These are phyloP conservation scores for Anseranas semipalmata DNA, from an alignment of 2,113 vertebrate species.

Conservation along the genomic window DNA sequence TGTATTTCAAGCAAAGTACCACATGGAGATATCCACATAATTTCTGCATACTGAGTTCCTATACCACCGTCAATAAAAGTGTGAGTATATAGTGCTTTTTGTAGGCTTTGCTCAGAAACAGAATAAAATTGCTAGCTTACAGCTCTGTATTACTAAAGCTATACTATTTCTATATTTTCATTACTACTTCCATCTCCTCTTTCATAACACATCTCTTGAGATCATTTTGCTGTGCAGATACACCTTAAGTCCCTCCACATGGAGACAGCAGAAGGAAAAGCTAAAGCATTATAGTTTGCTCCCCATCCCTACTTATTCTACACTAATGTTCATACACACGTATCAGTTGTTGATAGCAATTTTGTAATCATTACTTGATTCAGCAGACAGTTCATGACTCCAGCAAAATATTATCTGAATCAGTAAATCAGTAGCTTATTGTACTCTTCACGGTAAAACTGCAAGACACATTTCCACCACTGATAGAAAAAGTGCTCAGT, in stretches of 20 bases:
- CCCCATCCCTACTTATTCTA: neutral
- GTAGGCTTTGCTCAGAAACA: neutral
- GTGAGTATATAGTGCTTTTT: neutral
- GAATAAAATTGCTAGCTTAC: neutral
- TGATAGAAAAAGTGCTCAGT: neutral
- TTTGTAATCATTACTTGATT: neutral
- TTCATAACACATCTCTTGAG: accelerated
- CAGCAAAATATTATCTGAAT: neutral
- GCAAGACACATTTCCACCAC: neutral
- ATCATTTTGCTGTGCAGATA: neutral
- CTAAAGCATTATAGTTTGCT: neutral
- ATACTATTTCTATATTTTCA: neutral
- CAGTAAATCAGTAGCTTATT: neutral
- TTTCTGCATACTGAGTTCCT: neutral
- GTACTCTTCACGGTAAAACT: neutral
- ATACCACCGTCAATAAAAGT: neutral
- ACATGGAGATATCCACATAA: neutral
- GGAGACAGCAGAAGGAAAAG: neutral
- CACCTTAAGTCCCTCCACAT: neutral
- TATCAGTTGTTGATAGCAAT: neutral
- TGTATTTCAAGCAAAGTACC: neutral
- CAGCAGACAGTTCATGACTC: neutral
- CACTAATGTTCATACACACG: neutral
- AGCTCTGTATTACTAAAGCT: neutral
- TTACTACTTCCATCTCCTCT: neutral